Base-by-base conservation (phyloP, 2,888 invertebrate genomes). In the Megastigmus dorsalis region DNA sequence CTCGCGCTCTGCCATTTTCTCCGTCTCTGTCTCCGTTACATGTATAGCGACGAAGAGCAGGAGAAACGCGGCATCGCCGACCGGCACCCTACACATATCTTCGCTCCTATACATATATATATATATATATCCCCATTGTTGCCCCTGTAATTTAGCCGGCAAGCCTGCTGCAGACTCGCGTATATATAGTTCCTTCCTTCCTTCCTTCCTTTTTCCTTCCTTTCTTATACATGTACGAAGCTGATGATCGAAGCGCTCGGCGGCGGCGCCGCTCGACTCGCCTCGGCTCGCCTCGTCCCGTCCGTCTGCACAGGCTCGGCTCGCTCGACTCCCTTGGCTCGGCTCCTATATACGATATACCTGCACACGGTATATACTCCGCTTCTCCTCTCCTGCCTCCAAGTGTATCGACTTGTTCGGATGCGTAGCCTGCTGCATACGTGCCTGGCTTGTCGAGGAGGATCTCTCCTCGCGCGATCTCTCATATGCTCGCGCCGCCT, bases 91-190 rank as follows among this genome's bases (percentile, higher is more conserved):
- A 20, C 26, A 26, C 23, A 33, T 23, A 30, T 48, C n/a, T 13
- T 6, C n/a, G 38, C 43, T 62, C 45, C 54, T 70, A n/a, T 15
- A 23, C 33, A 28, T 6, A 20, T 52, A 48, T 45, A 67, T n/a
- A n/a, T n/a, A n/a, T n/a, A 67, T 57, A 36, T 45, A 45, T 52
- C 52, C 50, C 65, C 50, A 72, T 72, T 72, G 71, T 65, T 72
- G 41, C 28, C 65, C 33, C 48, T 57, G 65, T 72, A 65, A 65
- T 72, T 72, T 72, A 30, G 52, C 43, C 33, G n/a, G n/a, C 18
- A 20, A 28, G 28, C 15, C 41, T 15, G 18, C 43, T 28, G n/a
- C n/a, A n/a, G n/a, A n/a, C n/a, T n/a, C n/a, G n/a, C n/a, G n/a
- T n/a, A n/a, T n/a, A n/a, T n/a, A n/a, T n/a, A n/a, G n/a, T 28